phyloP scores from a whole-genome alignment of 2,113 vertebrate genomes.

The Spilogale gracilis region DNA sequence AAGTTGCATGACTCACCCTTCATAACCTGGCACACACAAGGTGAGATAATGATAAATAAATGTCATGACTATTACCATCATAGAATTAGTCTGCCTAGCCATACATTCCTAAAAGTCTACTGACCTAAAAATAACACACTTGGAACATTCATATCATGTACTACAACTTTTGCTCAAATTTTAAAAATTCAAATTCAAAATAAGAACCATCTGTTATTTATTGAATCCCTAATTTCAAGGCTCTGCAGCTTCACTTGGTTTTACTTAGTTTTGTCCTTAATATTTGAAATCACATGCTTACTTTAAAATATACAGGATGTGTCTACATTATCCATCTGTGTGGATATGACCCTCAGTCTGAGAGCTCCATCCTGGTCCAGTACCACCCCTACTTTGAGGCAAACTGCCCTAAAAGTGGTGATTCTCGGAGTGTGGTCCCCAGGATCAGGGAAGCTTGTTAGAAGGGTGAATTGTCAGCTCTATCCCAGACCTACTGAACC shows the following conservation, averaged over 20 bases:
- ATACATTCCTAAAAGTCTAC: neutral
- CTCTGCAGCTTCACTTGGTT: neutral
- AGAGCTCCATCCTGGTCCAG: neutral
- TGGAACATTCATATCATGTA: neutral
- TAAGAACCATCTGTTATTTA: constrained; percentile 12
- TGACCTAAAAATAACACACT: neutral
- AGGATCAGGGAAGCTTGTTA: neutral
- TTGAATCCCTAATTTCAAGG: neutral
- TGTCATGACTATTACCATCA: neutral
- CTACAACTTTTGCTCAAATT: constrained; percentile 3
- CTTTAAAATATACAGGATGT: neutral
- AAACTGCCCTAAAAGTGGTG: neutral
- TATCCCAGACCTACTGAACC: neutral
- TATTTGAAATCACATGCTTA: neutral
- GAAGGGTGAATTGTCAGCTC: neutral
- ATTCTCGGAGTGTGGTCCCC: neutral
- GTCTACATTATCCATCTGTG: neutral
- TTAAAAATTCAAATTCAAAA: constrained; percentile 20
- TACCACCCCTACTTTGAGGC: neutral
- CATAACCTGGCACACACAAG: neutral
- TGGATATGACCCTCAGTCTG: neutral
- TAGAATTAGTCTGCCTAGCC: neutral
- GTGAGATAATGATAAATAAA: neutral
- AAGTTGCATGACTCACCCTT: neutral
- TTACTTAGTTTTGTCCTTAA: neutral